Evolutionary conservation across 2,888 invertebrate genomes (phyloP).

Genomic region (Troides helena): DNA sequence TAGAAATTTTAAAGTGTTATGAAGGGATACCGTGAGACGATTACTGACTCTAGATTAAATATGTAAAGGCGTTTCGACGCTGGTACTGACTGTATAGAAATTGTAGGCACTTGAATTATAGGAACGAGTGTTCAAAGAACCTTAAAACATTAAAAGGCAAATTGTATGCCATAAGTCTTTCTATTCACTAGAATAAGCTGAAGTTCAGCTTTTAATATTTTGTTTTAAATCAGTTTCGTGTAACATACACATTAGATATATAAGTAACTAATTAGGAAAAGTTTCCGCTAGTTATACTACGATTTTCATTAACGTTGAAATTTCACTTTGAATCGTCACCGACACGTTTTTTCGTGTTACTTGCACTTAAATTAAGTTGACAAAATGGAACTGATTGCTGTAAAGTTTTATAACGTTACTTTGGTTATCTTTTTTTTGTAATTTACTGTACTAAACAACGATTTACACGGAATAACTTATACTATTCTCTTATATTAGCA

Average conservation of each 20-base stretch:
- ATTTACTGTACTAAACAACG: too few species aligned
- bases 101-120: slow-evolving; percentile 58
- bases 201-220: neutral
- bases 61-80: slow-evolving; percentile 67
- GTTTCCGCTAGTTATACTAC: slow-evolving; percentile 12
- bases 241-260: slow-evolving; percentile 10
- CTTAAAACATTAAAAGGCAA: too few species aligned
- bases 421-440: neutral
- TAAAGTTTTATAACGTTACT: neutral
- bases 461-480: too few species aligned
- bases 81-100: slow-evolving; percentile 51
- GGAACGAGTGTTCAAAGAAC: slow-evolving; percentile 50
- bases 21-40: slow-evolving; percentile 67
- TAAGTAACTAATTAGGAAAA: slow-evolving; percentile 16
- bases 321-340: slow-evolving; percentile 15
- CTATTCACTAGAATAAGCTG: too few species aligned
- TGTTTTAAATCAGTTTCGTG: slow-evolving; percentile 16
- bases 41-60: slow-evolving; percentile 75
- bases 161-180: too few species aligned
- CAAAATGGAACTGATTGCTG: neutral
- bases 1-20: slow-evolving; percentile 57
- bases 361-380: slow-evolving; percentile 7
- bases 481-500: too few species aligned
- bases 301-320: slow-evolving; percentile 16
- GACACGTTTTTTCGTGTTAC: slow-evolving; percentile 26